Base-by-base conservation (phyloP, 2,888 invertebrate genomes). In the Kryphioiulus occultus region DNA sequence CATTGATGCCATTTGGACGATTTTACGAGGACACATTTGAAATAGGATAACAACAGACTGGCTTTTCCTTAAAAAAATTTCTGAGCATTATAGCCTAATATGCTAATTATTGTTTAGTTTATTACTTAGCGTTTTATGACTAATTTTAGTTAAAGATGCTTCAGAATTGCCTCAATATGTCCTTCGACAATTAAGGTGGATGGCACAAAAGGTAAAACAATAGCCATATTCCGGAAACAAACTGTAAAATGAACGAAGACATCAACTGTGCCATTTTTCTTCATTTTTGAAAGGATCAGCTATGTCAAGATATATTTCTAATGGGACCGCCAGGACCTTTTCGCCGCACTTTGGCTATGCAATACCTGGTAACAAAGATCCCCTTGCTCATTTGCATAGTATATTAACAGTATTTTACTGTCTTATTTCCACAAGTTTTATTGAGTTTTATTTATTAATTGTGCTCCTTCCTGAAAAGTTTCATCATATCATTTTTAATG, bases 281-380 rank as follows among this genome's bases (percentile, higher is more conserved):
- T 59, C 35, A n/a, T 86, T 86, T 87, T 88, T 89, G n/a, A 22
- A 89, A 92, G 91, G 92, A 99, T 92, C 91, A 95, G 35, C 93
- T 99, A 4, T 96, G 96, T 0, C 99, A 99, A 92, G 99, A 99
- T 91, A 96, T 99, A 93, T 99, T 99, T 92, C 93, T 99, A 53
- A 94, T 99, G 88, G 99, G 99, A 0, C 94, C 95, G 39, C 99
- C 99, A 10, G 99, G 99, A 0, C 95, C 96, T 0, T 93, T 94
- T 88, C 94, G 97, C 90, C 93, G 98, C 87, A 94, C 95, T 91
- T 92, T 99, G 87, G 97, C 97, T 0, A 94, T 98, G 92, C 96
- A 97, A 91, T 93, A 93, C 89, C 96, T 96, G 92, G 93, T 98
- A 89, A 68, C 30, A 30, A 84, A 7, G 35, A 30, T 30, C 19